Evolutionary conservation across 1,140 invertebrate species (phyloP).

Genomic region (Rhynchophorus ferrugineus): DNA sequence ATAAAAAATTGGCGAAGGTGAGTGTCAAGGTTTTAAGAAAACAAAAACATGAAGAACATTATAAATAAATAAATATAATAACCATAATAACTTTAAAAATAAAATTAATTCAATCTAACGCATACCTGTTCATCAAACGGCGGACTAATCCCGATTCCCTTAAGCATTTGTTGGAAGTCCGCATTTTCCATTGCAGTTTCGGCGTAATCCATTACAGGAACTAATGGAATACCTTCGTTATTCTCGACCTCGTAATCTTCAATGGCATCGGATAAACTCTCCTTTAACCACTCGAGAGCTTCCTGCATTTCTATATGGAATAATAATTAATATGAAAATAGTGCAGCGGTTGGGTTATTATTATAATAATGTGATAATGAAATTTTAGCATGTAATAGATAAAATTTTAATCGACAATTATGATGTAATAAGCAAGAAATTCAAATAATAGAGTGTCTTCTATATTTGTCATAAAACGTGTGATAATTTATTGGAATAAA

Average conservation of each 20-base stretch:
- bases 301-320: slow-evolving; percentile 31
- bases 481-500: too few species aligned
- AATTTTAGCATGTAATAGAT: too few species aligned
- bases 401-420: background rate
- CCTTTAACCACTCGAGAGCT: slow-evolving; percentile 52
- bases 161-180: slow-evolving; percentile 50
- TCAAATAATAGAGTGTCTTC: too few species aligned
- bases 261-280: slow-evolving; percentile 51
- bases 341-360: background rate
- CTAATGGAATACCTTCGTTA: slow-evolving; percentile 52
- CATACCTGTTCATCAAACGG: slow-evolving; percentile 49
- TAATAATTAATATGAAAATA: slow-evolving; percentile 15
- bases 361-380: too few species aligned
- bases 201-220: slow-evolving; percentile 52
- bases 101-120: background rate
- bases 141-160: slow-evolving; percentile 49
- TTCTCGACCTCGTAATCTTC: slow-evolving; percentile 49
- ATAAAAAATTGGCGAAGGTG: too few species aligned
- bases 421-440: too few species aligned
- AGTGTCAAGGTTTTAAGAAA: too few species aligned
- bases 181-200: slow-evolving; percentile 51
- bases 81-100: too few species aligned
- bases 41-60: too few species aligned
- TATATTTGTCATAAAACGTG: too few species aligned
- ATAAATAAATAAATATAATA: too few species aligned